Conservation (phyloP, 2,113 vertebrate genomes). For the Symphodus melops region DNA sequence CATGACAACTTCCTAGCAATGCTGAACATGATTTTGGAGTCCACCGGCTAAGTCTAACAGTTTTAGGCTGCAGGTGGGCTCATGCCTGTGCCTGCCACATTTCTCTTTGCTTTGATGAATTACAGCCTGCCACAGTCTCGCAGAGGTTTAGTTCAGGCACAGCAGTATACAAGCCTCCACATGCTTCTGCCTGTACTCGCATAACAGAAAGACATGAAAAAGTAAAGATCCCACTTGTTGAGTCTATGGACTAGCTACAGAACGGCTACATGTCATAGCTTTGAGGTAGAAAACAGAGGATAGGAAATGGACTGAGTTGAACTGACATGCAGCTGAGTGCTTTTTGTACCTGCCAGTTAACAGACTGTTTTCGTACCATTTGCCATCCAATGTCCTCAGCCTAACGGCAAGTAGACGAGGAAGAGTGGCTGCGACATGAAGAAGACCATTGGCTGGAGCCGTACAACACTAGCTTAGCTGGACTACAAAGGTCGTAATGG, state of each 20-base stretch:
- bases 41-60: conserved; percentile 1
- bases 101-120: conserved; percentile 49
- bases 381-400: neutral
- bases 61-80: conserved; percentile 37
- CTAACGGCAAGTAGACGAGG: neutral
- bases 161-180: conserved; percentile 39
- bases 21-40: conserved; percentile 31
- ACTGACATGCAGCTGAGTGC: neutral
- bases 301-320: neutral
- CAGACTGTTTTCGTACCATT: neutral
- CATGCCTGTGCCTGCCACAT: conserved; percentile 59
- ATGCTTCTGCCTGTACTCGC: conserved; percentile 16
- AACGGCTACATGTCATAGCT: neutral
- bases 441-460: conserved; percentile 18
- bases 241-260: neutral
- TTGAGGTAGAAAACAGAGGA: neutral
- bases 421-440: neutral
- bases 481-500: neutral
- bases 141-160: conserved; percentile 28
- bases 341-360: conserved; percentile 9
- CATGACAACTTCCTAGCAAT: neutral
- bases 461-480: neutral
- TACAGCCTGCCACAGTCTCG: conserved; percentile 8
- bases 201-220: neutral
- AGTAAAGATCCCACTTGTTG: neutral